Evolutionary conservation across 2,797 vertebrate genomes (phyloP).

Genomic region (Sebastes diaconus): DNA sequence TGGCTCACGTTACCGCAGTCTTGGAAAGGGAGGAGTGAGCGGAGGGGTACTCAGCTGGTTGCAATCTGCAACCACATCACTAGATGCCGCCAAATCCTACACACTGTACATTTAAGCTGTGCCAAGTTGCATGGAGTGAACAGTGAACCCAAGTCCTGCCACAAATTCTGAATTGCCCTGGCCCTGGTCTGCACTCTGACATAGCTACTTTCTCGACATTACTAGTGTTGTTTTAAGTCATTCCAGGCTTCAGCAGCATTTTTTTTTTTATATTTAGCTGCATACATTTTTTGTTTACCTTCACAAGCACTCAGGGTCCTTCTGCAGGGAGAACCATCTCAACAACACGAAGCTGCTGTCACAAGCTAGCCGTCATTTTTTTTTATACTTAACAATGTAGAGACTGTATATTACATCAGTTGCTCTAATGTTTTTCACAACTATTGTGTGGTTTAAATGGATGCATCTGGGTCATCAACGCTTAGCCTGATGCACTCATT

Average conservation of each 20-base stretch:
- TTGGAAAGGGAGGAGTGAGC: too few species aligned
- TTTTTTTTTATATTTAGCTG: background rate
- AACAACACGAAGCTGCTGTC: background rate
- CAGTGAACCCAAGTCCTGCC: too few species aligned
- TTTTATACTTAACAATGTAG: background rate
- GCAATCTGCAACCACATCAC: too few species aligned
- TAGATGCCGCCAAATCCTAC: too few species aligned
- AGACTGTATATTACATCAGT: background rate
- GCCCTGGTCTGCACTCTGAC: too few species aligned
- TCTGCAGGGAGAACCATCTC: background rate
- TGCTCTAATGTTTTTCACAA: background rate
- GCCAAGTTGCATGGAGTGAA: background rate
- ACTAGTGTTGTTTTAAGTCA: background rate
- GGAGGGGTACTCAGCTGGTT: too few species aligned
- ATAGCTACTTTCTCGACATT: background rate
- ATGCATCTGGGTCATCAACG: background rate
- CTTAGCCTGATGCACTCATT: background rate
- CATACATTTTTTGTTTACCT: background rate
- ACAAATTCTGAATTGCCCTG: too few species aligned
- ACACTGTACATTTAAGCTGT: background rate
- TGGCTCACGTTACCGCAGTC: too few species aligned
- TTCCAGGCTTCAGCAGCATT: background rate
- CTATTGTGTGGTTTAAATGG: background rate
- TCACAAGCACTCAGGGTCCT: background rate
- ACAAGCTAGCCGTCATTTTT: background rate